These are phyloP conservation scores for Darevskia mixta DNA, from an alignment of 2,797 vertebrate species.

Conservation along the genomic window DNA sequence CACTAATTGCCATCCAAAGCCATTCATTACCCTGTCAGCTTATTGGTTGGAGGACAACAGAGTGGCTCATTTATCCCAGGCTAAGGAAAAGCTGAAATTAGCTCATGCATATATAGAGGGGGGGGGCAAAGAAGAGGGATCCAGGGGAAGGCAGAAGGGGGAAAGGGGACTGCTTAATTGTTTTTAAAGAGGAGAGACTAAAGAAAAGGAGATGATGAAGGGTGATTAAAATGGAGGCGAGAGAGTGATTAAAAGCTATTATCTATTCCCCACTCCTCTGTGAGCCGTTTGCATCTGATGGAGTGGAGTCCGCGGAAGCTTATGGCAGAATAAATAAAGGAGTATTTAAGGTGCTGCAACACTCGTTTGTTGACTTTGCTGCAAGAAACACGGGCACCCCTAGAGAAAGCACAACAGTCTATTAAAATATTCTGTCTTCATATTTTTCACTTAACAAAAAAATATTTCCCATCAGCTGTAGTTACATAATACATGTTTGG, in stretches of 20 bases:
- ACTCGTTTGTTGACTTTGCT: no score
- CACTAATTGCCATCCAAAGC: slow-evolving; percentile 81
- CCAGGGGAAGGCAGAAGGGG: background rate
- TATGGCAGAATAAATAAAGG: no score
- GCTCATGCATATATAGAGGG: slow-evolving; percentile 39
- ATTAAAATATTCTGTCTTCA: background rate
- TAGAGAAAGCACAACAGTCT: no score
- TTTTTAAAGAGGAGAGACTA: background rate
- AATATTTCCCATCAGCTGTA: no score
- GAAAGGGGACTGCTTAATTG: background rate
- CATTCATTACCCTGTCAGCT: slow-evolving; percentile 81
- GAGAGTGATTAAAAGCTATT: slow-evolving; percentile 14
- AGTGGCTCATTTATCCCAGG: slow-evolving; percentile 51
- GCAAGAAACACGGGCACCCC: no score
- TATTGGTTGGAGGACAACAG: slow-evolving; percentile 71
- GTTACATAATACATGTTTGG: background rate
- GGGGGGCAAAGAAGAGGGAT: no score
- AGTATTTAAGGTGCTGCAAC: no score
- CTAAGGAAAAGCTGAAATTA: slow-evolving; percentile 49
- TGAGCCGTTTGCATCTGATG: no score
- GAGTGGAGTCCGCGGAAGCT: no score
- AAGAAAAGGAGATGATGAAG: background rate
- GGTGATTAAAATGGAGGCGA: background rate
- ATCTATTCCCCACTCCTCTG: background rate
- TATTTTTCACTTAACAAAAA: background rate